Percentiles rank a stretch among this genome's conserved stretches.
These are phyloP conservation scores for Lamellibrachia columna DNA, from an alignment of 2,888 invertebrate species.

Conservation along the genomic window DNA sequence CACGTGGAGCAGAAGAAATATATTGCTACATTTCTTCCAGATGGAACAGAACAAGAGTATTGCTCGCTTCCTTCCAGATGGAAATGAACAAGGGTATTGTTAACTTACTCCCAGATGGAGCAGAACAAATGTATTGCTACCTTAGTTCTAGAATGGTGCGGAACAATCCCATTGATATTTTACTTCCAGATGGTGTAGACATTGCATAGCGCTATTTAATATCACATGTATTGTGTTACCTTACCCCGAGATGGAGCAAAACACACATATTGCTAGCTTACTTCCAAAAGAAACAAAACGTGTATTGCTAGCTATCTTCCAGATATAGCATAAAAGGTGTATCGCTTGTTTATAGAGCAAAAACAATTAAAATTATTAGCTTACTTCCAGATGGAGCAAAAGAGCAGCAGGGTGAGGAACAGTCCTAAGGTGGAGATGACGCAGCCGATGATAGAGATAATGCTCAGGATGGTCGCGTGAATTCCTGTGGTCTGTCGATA, in stretches of 20 bases:
- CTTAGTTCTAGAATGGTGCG: neutral
- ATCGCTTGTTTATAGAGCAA: neutral
- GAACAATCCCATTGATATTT: no score
- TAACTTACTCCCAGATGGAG: neutral
- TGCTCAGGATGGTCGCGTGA: slow-evolving; percentile 35
- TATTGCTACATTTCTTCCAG: neutral
- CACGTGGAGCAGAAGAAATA: no score
- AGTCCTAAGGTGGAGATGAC: slow-evolving; percentile 44
- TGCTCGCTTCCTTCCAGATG: neutral
- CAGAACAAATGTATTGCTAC: neutral
- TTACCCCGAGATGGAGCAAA: neutral
- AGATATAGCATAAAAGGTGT: neutral
- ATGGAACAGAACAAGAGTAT: neutral
- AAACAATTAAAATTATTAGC: neutral
- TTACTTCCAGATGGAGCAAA: slow-evolving; percentile 44
- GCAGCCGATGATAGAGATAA: slow-evolving; percentile 46
- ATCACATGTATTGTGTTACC: neutral
- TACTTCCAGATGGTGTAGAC: no score
- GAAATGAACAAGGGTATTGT: neutral
- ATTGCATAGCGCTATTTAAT: no score
- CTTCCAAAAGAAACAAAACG: neutral
- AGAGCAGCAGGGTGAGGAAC: slow-evolving; percentile 41
- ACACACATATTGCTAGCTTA: neutral
- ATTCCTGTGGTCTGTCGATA: slow-evolving; percentile 19
- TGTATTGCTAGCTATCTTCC: neutral